Conservation (phyloP, 37 sponge, comb jelly and placozoan species). For the Petrosia ficiformis region DNA sequence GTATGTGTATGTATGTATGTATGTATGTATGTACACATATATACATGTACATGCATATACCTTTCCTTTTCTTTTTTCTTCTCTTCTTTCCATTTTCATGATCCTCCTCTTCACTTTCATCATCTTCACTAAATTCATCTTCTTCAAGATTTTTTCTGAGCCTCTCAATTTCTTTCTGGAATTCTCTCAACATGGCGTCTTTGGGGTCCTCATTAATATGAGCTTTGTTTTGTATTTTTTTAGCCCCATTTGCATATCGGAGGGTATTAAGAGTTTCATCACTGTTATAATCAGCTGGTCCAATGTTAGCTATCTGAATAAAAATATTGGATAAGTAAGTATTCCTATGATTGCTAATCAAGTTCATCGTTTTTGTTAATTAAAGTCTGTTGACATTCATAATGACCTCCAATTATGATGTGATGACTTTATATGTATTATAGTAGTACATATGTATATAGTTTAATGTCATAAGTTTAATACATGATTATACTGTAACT, state of each 20-base stretch:
- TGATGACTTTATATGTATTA: too few species aligned
- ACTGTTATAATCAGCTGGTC: constrained; percentile 93
- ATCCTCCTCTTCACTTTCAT: constrained; percentile 40
- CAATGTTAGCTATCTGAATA: constrained; percentile 90
- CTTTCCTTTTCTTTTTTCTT: neutral
- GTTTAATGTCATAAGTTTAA: too few species aligned
- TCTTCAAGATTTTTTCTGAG: constrained; percentile 78
- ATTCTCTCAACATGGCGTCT: constrained; percentile 97
- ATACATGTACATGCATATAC: neutral
- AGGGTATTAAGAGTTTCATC: constrained; percentile 94
- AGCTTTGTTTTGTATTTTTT: constrained; percentile 95
- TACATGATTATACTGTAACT: too few species aligned
- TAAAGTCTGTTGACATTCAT: too few species aligned
- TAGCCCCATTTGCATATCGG: constrained; percentile 92
- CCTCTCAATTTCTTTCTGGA: constrained; percentile 93
- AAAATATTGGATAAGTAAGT: neutral
- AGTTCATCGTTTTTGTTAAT: too few species aligned
- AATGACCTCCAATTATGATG: too few species aligned
- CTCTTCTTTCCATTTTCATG: constrained; percentile 8
- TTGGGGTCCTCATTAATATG: constrained; percentile 99
- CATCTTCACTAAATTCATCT: constrained; percentile 39
- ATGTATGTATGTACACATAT: neutral
- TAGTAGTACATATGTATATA: too few species aligned
- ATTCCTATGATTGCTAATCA: neutral
- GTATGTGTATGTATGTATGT: too few species aligned